These are phyloP conservation scores for Furcifer pardalis DNA, from an alignment of 2,797 vertebrate genomes.

Conservation along the genomic window DNA sequence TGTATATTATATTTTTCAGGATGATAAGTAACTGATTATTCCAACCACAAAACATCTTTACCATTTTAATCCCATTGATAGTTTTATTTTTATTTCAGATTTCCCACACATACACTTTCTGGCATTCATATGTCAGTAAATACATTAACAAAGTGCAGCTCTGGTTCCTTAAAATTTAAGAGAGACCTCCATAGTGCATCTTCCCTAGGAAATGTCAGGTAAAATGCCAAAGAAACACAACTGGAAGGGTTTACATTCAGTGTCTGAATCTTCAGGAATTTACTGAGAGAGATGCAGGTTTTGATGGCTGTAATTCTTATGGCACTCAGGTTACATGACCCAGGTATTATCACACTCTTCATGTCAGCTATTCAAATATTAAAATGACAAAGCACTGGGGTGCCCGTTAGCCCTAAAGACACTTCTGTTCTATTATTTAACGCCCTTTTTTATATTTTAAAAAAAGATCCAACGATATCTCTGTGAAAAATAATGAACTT, in stretches of 20 bases:
- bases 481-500: slow-evolving; percentile 80
- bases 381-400: slow-evolving; percentile 69
- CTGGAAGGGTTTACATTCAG: slow-evolving; percentile 17
- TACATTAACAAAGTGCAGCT: rapidly evolving
- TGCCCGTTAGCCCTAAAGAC: slow-evolving; percentile 67
- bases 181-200: slow-evolving; percentile 48
- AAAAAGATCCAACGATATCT: slow-evolving; percentile 67
- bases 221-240: slow-evolving; percentile 39
- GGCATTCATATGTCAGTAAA: not conserved
- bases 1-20: too few species aligned
- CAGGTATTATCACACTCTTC: slow-evolving; percentile 62
- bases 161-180: slow-evolving; percentile 40
- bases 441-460: slow-evolving; percentile 61
- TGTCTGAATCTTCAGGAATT: not conserved
- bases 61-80: not conserved
- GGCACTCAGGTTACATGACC: slow-evolving; percentile 60
- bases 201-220: slow-evolving; percentile 64
- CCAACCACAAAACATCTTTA: not conserved
- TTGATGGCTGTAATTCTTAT: slow-evolving; percentile 49
- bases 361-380: slow-evolving; percentile 56
- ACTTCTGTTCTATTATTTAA: slow-evolving; percentile 66
- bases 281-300: not conserved
- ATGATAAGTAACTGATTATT: too few species aligned
- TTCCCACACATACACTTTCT: rapidly evolving
- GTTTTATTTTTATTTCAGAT: not conserved